Evolutionary conservation across 2,113 vertebrate genomes (phyloP).

Genomic region (Clarias gariepinus): DNA sequence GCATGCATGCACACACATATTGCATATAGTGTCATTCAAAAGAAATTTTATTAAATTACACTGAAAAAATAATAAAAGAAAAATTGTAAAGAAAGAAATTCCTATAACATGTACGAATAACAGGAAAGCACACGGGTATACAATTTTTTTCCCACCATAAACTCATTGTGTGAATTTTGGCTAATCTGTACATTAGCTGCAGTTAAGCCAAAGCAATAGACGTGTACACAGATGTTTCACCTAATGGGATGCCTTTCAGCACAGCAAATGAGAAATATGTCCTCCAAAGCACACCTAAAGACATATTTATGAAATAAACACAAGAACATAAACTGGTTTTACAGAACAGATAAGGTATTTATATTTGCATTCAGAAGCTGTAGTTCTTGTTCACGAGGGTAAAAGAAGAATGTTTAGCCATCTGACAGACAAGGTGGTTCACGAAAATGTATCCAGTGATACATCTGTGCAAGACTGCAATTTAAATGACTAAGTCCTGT

Average conservation of each 20-base stretch:
- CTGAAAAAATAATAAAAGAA: constrained; percentile 22
- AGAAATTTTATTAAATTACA: constrained; percentile 21
- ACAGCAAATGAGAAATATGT: constrained; percentile 2
- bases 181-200: background rate
- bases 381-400: background rate
- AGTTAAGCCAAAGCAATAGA: background rate
- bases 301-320: constrained; percentile 18
- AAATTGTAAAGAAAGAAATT: background rate
- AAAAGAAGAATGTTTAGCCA: background rate
- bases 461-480: constrained; percentile 13
- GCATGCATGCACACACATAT: background rate
- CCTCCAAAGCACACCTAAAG: constrained; percentile 31
- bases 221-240: background rate
- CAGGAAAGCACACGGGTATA: background rate
- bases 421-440: background rate
- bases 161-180: background rate
- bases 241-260: constrained; percentile 14
- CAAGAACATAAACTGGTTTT: background rate
- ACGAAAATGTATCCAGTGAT: constrained; percentile 36
- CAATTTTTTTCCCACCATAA: background rate
- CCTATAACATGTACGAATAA: background rate
- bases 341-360: background rate
- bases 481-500: constrained; percentile 34
- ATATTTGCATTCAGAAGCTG: background rate
- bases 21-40: background rate